Percentiles rank a stretch among this genome's conserved stretches.
phyloP scores from a whole-genome alignment of 2,113 vertebrate genomes.

The Indicator maculatus region DNA sequence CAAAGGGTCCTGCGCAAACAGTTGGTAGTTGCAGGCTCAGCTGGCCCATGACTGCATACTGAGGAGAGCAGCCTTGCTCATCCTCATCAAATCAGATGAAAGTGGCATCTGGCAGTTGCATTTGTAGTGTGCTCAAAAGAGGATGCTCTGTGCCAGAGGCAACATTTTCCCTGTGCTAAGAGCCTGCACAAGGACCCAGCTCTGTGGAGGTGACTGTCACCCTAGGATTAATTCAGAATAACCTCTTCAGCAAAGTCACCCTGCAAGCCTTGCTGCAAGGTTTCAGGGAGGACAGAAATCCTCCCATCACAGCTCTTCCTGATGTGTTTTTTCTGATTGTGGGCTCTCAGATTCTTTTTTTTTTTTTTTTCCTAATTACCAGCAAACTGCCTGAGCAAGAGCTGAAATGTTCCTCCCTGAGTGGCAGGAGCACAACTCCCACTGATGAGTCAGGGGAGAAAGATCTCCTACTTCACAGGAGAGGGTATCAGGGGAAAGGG shows the following conservation, averaged over 20 bases:
- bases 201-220: background rate
- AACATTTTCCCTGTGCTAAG: background rate
- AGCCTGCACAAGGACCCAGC: background rate
- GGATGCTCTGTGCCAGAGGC: background rate
- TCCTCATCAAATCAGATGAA: background rate
- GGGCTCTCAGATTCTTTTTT: background rate
- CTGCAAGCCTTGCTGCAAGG: background rate
- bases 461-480: background rate
- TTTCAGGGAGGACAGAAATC: background rate
- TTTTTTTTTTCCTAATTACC: slow-evolving; percentile 13
- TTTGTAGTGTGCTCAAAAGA: background rate
- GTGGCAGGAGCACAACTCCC: slow-evolving; percentile 11
- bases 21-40: background rate
- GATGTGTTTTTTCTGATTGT: background rate
- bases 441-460: slow-evolving; percentile 4
- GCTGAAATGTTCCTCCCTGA: background rate
- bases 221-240: background rate
- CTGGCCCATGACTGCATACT: fast-evolving
- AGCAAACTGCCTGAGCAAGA: background rate
- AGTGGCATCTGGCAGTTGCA: background rate
- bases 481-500: background rate
- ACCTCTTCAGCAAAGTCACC: background rate
- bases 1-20: background rate
- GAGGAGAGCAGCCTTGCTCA: background rate
- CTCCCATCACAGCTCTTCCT: background rate